phyloP scores from a whole-genome alignment of 2,797 vertebrate species.

The Danio albolineatus region DNA sequence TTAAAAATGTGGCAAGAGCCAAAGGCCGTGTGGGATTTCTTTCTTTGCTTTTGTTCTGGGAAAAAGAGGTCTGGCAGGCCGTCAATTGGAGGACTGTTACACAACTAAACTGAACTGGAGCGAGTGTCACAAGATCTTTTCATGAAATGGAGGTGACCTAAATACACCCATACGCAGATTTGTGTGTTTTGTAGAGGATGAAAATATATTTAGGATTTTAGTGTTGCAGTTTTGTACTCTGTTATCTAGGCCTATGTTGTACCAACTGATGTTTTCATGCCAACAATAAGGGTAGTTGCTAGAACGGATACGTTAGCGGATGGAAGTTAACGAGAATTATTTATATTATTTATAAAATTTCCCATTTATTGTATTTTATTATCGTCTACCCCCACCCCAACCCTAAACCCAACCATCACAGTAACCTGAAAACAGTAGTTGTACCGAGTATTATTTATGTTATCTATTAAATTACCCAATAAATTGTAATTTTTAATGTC shows the following conservation, averaged over 20 bases:
- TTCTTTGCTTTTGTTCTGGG: background rate
- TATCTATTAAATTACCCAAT: too few species aligned
- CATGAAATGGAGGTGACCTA: slow-evolving; percentile 8
- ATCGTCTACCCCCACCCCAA: too few species aligned
- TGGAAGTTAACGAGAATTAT: too few species aligned
- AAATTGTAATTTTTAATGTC: too few species aligned
- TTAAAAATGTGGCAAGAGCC: slow-evolving; percentile 4
- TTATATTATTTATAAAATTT: too few species aligned
- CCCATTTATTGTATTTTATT: too few species aligned
- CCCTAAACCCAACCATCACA: too few species aligned
- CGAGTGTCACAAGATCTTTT: slow-evolving; percentile 20
- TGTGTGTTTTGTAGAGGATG: background rate
- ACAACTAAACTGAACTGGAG: slow-evolving; percentile 14
- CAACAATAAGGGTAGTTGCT: too few species aligned
- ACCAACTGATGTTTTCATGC: background rate
- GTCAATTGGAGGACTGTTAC: slow-evolving; percentile 14
- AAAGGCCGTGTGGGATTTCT: background rate
- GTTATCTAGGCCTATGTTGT: background rate
- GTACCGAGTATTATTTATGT: too few species aligned
- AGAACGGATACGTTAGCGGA: too few species aligned
- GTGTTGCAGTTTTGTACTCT: background rate
- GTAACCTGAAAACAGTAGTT: too few species aligned
- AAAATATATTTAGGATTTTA: background rate
- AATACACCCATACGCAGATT: background rate
- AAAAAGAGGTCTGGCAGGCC: background rate